Conservation (phyloP, 2,797 vertebrate species). For the Rhyacichthys aspro region DNA sequence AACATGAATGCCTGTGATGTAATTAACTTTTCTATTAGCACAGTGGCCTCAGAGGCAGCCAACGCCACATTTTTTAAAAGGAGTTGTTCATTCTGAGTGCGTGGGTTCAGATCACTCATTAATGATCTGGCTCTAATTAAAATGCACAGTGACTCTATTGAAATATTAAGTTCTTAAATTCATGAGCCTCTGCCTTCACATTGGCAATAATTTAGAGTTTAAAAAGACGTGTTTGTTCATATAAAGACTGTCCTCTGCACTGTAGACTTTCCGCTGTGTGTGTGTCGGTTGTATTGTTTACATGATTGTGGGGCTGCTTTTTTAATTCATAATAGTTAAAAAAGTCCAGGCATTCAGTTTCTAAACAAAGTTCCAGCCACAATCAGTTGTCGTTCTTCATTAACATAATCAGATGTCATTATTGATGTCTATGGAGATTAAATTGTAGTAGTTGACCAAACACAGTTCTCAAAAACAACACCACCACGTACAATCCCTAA, state of each 20-base stretch:
- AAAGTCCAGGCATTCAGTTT: too few species aligned
- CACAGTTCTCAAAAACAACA: too few species aligned
- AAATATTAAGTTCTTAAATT: slow-evolving; percentile 50
- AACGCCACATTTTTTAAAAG: slow-evolving; percentile 56
- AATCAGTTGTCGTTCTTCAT: too few species aligned
- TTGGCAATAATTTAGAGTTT: not conserved
- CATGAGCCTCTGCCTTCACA: slow-evolving; percentile 36
- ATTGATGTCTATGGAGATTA: too few species aligned
- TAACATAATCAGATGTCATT: too few species aligned
- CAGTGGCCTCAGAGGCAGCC: slow-evolving; percentile 71
- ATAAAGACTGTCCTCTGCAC: slow-evolving; percentile 2
- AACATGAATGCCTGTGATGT: slow-evolving; percentile 76
- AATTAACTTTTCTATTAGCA: slow-evolving; percentile 82
- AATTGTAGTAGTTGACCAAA: too few species aligned
- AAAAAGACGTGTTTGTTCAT: slow-evolving; percentile 14
- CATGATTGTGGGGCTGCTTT: too few species aligned
- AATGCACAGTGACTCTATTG: slow-evolving; percentile 63
- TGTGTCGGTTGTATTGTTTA: too few species aligned
- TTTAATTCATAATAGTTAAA: too few species aligned
- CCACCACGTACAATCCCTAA: too few species aligned
- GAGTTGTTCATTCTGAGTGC: slow-evolving; percentile 61
- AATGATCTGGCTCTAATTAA: slow-evolving; percentile 73
- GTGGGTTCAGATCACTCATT: slow-evolving; percentile 64
- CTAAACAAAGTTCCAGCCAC: too few species aligned
- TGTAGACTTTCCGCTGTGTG: too few species aligned